Evolutionary conservation across 2,797 vertebrate species (phyloP), one percentile per base, ranked within the genome.

Genomic region (Melanotaenia maccullochi): DNA sequence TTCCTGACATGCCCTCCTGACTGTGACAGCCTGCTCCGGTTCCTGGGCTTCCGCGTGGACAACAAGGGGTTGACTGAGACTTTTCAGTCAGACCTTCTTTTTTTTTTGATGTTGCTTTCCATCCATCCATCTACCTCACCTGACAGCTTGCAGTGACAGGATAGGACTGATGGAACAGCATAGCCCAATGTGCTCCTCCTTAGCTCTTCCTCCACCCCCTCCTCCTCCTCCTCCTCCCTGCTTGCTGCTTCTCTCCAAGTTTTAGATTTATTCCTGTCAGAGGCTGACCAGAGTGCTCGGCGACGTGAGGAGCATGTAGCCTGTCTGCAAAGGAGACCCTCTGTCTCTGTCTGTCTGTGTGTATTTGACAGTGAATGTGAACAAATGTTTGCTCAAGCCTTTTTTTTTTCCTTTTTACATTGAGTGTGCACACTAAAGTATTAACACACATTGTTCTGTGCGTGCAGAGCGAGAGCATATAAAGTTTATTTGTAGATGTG

Each of bases 241-340:
- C 56, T 52, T 9, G 0, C 68, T 71, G 65, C 40, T 51, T 60
- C 54, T 80, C 54, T 63, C 56, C 0, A 40, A 69, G 56, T 72
- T 60, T 76, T 36, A 88, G 87, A 93, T 94, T 91, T 93, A 92
- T 92, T 86, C 75, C 83, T 90, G 93, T 93, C 92, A 90, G 73
- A 67, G 38, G 65, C 85, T 81, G 89, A 91, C 88, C 85, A 76
- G 73, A 88, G 77, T 55, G 67, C 76, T 87, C 67, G 60, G 73
- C 79, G 86, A 87, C 76, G 71, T 73, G 57, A 78, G 79, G 78
- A 87, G 82, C 86, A 79, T 87, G 84, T 78, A 71, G 71, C 73
- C 77, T 68, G 83, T 83, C 83, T 81, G 80, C 80, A 83, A 72
- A 84, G 72, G 77, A 78, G 86, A 73, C 57, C 66, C 35, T 24